Evolutionary conservation across 2,113 vertebrate species (phyloP).

Genomic region (human (Homo sapiens)): GRCh38 chr2:202752501-202753000

Average conservation of each 20-base stretch:
- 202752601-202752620: background rate
- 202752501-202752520: background rate
- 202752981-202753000: too few relatives aligned
- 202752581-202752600: background rate
- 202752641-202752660: background rate
- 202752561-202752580: background rate
- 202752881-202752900: conserved; percentile 29
- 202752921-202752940: too few relatives aligned
- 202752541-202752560: too few relatives aligned
- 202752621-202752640: background rate
- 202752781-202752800: background rate
- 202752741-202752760: background rate
- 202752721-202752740: background rate
- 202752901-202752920: background rate
- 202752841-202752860: background rate
- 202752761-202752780: conserved; percentile 37
- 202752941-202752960: too few relatives aligned
- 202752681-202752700: background rate
- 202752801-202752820: conserved; percentile 29
- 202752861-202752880: background rate
- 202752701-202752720: background rate
- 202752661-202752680: background rate
- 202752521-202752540: background rate
- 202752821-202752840: background rate
- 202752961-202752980: too few relatives aligned